Base-by-base conservation (phyloP, 2,888 invertebrate genomes). In the Leucania comma region DNA sequence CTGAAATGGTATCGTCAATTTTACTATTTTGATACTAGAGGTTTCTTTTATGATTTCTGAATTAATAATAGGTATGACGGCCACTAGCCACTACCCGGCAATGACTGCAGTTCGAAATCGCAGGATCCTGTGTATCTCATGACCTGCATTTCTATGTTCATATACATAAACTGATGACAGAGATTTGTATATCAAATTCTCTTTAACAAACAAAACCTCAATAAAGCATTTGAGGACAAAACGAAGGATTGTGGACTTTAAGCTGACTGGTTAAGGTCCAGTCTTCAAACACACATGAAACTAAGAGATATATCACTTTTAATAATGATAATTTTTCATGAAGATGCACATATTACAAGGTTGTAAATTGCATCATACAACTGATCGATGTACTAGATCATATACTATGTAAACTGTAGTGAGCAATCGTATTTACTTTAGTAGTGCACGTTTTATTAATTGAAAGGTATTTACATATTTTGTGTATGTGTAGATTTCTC, bases 381-480 rank as follows among this genome's bases (percentile, higher is more conserved):
- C 69, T 56, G 77, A 60, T 78, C 38, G 20, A 53, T 70, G 71
- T 62, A 77, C 42, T 24, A 35, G 61, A 77, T 74, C 71, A 32
- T 48, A 53, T 48, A 38, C 29, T 62, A 22, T 48, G 14, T 61
- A 71, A 62, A 62, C 38, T 53, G 38, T 76, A 71, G 72, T n/a
- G 46, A 20, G 38, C 51, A 70, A 57, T 22, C 29, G 10, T 50
- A 69, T 71, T 53, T 48, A 58, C 32, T 75, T 72, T 63, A 12
- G n/a, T 71, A 78, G 75, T 78, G 75, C 62, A 50, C 38, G 17
- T 59, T 75, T 70, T 74, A 68, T 54, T n/a, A n/a, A n/a, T 20
- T 42, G 4, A 42, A 42, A 42, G 17, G 42, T 42, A 17, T 42
- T 17, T 42, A 3, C 6, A 42, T 20, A 38, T 35, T 35, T 35